Percentiles rank a stretch among this genome's conserved stretches.
phyloP scores from a whole-genome alignment of 2,797 vertebrate genomes.

The Danio tinwini region DNA sequence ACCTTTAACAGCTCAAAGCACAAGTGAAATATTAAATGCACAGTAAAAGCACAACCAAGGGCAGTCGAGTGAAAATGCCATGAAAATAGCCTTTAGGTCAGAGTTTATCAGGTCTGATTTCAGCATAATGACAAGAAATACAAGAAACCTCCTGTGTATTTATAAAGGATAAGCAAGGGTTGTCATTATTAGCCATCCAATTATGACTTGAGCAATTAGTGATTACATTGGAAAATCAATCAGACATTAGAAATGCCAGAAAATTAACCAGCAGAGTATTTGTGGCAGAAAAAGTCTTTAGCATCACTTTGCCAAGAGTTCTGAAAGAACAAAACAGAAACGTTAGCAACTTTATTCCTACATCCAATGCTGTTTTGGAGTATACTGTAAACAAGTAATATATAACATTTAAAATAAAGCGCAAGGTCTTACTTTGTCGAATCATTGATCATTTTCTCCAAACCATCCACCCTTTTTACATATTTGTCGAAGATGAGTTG shows the following conservation, averaged over 20 bases:
- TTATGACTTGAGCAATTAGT: no score
- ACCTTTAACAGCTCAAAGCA: neutral
- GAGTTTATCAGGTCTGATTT: neutral
- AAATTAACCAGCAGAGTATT: neutral
- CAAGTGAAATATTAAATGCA: neutral
- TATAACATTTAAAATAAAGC: neutral
- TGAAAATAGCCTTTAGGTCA: neutral
- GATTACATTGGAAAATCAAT: neutral
- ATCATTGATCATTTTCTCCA: slow-evolving; percentile 16
- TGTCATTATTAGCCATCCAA: no score
- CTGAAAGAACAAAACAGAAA: slow-evolving; percentile 7
- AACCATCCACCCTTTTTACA: neutral
- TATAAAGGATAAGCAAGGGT: no score
- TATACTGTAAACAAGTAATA: no score
- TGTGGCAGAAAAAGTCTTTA: neutral
- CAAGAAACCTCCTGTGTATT: neutral
- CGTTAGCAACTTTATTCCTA: neutral
- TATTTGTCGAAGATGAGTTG: slow-evolving; percentile 13
- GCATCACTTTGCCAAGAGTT: slow-evolving; percentile 7
- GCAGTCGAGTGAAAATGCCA: neutral
- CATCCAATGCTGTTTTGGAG: neutral
- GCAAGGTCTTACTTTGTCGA: neutral
- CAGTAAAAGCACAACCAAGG: neutral
- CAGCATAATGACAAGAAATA: neutral
- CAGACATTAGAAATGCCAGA: neutral